phyloP scores from a whole-genome alignment of 1,140 invertebrate species.

The Kradibia gibbosae region DNA sequence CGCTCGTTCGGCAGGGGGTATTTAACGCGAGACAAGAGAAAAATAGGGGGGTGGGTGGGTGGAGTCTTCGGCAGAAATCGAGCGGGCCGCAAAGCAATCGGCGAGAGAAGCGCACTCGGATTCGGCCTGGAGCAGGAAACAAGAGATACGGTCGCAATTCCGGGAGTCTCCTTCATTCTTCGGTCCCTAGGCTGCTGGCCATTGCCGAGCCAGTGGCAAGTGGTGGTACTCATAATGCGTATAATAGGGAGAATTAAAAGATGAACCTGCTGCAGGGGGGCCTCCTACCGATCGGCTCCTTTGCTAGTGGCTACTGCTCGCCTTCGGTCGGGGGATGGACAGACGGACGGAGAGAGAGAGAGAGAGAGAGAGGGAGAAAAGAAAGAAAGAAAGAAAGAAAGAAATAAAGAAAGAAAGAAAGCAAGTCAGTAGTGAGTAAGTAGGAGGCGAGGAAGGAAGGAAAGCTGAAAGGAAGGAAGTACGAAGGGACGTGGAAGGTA shows the following conservation, averaged over 20 bases:
- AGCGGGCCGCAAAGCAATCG: neutral
- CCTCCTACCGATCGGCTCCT: neutral
- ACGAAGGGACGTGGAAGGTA: neutral
- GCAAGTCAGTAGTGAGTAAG: too few species aligned
- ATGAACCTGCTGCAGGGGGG: conserved; percentile 26
- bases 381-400: neutral
- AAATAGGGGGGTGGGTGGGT: too few species aligned
- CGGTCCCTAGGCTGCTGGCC: neutral
- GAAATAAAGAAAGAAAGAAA: too few species aligned
- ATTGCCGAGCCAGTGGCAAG: conserved; percentile 55
- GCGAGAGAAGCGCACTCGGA: too few species aligned
- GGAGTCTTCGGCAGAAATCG: neutral
- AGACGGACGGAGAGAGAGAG: neutral
- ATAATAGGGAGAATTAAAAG: conserved; percentile 66
- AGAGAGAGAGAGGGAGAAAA: neutral
- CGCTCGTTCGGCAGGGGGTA: too few species aligned
- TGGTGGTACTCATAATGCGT: conserved; percentile 58
- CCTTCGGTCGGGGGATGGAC: neutral
- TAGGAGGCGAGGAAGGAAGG: neutral
- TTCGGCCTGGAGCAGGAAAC: neutral
- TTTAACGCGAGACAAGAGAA: too few species aligned
- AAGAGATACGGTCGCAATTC: neutral
- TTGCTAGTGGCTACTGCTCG: neutral
- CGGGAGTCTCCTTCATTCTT: neutral
- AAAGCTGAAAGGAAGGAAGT: neutral